These are phyloP conservation scores for Paratilapia polleni DNA, from an alignment of 2,113 vertebrate genomes.

Conservation along the genomic window DNA sequence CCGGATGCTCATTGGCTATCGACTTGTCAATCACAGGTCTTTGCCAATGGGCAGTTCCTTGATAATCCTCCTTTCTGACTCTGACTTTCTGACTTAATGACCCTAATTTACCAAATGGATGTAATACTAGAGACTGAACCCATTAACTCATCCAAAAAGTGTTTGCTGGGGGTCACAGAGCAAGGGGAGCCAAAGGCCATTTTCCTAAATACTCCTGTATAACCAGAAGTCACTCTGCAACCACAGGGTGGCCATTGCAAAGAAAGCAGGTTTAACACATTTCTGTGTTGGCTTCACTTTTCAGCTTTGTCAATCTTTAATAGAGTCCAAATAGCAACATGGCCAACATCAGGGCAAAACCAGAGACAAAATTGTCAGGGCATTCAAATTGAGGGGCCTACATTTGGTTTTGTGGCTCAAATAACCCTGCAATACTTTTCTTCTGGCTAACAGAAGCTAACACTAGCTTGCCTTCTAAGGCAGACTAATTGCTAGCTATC, in stretches of 20 bases:
- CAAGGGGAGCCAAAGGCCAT: not conserved
- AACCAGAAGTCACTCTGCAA: not conserved
- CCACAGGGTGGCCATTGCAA: not conserved
- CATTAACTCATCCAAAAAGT: not conserved
- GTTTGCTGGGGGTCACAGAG: not conserved
- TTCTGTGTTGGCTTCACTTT: not conserved
- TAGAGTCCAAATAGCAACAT: accelerated
- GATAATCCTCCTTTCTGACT: not conserved
- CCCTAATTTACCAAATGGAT: not conserved
- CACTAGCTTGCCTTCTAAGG: not conserved
- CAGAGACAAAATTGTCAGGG: not conserved
- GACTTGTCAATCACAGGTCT: too few species aligned
- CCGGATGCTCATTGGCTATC: too few species aligned
- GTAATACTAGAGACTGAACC: too few species aligned
- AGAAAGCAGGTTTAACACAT: not conserved
- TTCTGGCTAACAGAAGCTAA: not conserved
- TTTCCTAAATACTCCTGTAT: not conserved
- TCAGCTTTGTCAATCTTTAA: not conserved
- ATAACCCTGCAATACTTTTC: not conserved
- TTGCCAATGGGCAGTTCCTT: too few species aligned
- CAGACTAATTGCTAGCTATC: not conserved
- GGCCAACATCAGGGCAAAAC: not conserved
- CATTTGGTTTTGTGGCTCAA: not conserved
- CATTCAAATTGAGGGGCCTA: not conserved
- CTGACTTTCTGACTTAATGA: not conserved